Base-by-base conservation (phyloP, 2,113 vertebrate genomes). In the Bos indicus region DNA sequence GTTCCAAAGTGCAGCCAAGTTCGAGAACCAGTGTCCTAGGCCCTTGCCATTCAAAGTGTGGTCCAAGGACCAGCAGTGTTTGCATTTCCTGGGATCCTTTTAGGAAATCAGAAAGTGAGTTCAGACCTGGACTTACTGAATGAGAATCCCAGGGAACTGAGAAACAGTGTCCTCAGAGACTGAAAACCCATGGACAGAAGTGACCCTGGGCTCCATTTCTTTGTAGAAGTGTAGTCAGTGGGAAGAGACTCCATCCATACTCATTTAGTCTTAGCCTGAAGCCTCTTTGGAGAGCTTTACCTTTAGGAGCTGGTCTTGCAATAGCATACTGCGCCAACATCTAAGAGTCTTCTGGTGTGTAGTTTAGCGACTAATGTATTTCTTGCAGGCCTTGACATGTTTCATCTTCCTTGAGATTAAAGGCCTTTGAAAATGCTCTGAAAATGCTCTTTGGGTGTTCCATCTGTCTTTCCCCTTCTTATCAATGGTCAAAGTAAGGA, bases 361-460 rank as follows among this genome's bases (percentile, higher is more conserved):
- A 40, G n/a, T 64, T 98, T 89, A 23, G 33, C 40, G 30, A 9
- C 25, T 91, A 52, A 56, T 19, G 19, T 97, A 74, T 74, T 92
- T 97, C 81, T 94, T 1, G 51, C 84, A 59, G 19, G 2, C 86
- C 46, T 8, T 19, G 23, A 43, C 48, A 36, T 28, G 21, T 74
- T 98, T 94, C 48, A 8, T 92, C 90, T 98, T 62, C 7, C 83
- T 91, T 30, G 95, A 97, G 85, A 60, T 54, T 33, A 82, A 97
- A 98, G 81, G 51, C 25, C 13, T 64, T 98, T 96, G 59, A 96
- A 95, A 95, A 12, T 86, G 9, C 33, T 92, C 46, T 95, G 64
- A 95, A 95, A 93, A 25, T 86, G 10, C n/a, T 92, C 40, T 95
- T 89, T 87, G 51, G 54, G 62, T 96, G 71, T 96, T 94, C 88